These are phyloP conservation scores for Lingula anatina DNA, from an alignment of 2,888 invertebrate species.

Conservation along the genomic window DNA sequence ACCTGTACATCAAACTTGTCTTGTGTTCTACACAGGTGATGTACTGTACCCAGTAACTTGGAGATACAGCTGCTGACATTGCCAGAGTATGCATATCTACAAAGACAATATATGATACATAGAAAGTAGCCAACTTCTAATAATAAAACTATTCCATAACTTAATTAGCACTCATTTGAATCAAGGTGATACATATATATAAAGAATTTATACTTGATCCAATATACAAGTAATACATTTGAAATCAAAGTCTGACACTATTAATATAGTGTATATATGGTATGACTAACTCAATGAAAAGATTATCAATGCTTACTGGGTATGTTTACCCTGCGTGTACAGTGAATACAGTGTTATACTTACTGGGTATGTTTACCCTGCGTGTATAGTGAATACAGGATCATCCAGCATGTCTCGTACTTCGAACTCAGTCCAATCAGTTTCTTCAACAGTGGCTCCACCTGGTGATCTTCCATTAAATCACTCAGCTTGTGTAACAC, in stretches of 20 bases:
- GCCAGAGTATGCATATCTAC: constrained; percentile 15
- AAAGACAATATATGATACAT: no score
- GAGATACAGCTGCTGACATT: constrained; percentile 15
- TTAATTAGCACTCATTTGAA: no score
- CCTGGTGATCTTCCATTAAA: constrained; percentile 13
- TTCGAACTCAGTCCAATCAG: constrained; percentile 20
- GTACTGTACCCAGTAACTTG: constrained; percentile 18
- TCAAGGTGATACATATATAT: no score
- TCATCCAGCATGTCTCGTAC: constrained; percentile 19
- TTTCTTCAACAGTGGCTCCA: constrained; percentile 17
- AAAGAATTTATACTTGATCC: no score
- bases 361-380: neutral
- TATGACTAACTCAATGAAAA: no score
- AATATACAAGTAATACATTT: no score
- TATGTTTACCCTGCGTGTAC: neutral
- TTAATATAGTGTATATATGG: no score
- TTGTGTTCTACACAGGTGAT: constrained; percentile 11
- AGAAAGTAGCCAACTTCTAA: no score
- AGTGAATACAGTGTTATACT: neutral
- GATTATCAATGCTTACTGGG: no score
- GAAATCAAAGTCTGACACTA: no score
- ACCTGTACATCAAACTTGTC: constrained; percentile 11
- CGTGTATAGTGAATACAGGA: constrained; percentile 12
- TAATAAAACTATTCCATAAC: no score
- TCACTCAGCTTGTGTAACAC: constrained; percentile 14